A percentile compares a stretch with the other conserved stretches of the same genome.
Conservation (phyloP, 2,113 vertebrate genomes). For the Lophura nycthemera region DNA sequence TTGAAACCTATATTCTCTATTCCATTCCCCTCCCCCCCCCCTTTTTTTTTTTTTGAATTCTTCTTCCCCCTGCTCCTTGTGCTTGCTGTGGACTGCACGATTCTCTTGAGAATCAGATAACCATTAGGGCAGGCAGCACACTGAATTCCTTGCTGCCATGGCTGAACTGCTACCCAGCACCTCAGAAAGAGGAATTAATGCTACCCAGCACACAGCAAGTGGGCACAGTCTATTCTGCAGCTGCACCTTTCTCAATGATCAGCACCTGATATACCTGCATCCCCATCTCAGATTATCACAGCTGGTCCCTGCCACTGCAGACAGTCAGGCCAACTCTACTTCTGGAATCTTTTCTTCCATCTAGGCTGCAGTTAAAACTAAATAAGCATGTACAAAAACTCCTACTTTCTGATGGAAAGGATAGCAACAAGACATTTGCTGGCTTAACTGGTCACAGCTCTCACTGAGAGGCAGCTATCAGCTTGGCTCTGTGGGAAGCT, state of each 20-base stretch:
- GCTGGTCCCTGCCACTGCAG: neutral
- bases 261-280: neutral
- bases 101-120: constrained; percentile 19
- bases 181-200: neutral
- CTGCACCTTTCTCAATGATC: neutral
- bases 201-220: neutral
- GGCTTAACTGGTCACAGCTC: neutral
- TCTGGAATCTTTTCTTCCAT: neutral
- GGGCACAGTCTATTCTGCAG: neutral
- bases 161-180: constrained; percentile 18
- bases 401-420: neutral
- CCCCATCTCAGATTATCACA: neutral
- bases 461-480: neutral
- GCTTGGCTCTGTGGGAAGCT: constrained; percentile 14
- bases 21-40: neutral
- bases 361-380: neutral
- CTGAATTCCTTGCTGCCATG: neutral
- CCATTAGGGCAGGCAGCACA: neutral
- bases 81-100: neutral
- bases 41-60: neutral
- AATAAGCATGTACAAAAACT: neutral
- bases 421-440: neutral
- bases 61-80: neutral
- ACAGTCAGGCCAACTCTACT: neutral
- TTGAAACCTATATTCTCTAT: neutral